A percentile compares a stretch with the other conserved stretches of the same genome.
These are phyloP conservation scores for Nomada flava DNA, from an alignment of 2,888 invertebrate genomes.

Conservation along the genomic window DNA sequence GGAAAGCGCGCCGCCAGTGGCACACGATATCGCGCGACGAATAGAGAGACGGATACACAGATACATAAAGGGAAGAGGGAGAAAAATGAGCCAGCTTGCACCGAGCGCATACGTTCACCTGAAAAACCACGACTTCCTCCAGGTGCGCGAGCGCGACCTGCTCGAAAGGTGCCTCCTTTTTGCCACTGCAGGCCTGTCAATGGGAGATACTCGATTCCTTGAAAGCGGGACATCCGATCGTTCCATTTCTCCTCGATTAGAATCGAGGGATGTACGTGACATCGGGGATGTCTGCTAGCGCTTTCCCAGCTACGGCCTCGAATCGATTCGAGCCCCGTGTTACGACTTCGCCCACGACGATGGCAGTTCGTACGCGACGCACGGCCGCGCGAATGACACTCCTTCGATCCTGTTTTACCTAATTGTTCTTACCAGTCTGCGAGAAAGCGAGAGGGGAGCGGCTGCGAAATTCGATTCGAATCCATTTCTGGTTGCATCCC, in stretches of 20 bases:
- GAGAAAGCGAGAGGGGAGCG: background rate
- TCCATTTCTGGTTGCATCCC: constrained; percentile 28
- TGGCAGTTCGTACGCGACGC: background rate
- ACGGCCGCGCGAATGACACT: background rate
- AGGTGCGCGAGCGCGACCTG: constrained; percentile 68
- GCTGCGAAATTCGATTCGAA: constrained; percentile 24
- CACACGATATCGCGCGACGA: background rate
- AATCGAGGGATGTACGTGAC: constrained; percentile 15
- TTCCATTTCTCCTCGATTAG: constrained; percentile 67
- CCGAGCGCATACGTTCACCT: constrained; percentile 30
- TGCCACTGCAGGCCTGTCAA: constrained; percentile 63
- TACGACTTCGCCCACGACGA: background rate
- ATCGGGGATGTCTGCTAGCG: background rate
- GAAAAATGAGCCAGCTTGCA: constrained; percentile 23
- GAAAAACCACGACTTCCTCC: constrained; percentile 57
- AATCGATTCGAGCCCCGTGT: background rate
- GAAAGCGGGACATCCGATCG: constrained; percentile 76
- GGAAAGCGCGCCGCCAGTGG: background rate
- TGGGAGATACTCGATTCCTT: constrained; percentile 81
- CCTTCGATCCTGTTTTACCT: background rate
- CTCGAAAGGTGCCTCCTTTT: constrained; percentile 49
- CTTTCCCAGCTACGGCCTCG: background rate
- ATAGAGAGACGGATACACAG: background rate
- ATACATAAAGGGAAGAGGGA: too few relatives aligned
- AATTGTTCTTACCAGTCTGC: background rate